These are phyloP conservation scores for Baccha elongata DNA, from an alignment of 2,888 invertebrate species.

Conservation along the genomic window DNA sequence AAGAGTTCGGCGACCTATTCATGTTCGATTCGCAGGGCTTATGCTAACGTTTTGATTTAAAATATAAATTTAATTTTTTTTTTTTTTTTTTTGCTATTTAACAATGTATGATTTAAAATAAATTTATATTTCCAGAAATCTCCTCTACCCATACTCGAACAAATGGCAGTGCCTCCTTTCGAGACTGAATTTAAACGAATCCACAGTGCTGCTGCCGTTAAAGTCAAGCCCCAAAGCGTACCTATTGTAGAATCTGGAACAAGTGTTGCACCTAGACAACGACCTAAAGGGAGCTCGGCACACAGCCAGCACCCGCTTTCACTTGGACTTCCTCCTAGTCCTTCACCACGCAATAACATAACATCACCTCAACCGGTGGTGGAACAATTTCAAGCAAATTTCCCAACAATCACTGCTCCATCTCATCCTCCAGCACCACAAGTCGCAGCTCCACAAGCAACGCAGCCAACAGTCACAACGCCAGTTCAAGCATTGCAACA, in stretches of 20 bases:
- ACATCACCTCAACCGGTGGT: constrained; percentile 82
- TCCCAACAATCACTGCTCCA: constrained; percentile 78
- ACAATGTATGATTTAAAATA: too few relatives aligned
- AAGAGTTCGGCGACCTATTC: too few relatives aligned
- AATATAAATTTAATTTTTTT: too few relatives aligned
- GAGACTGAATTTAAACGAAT: constrained; percentile 87
- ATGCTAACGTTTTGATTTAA: too few relatives aligned
- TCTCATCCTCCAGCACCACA: constrained; percentile 74
- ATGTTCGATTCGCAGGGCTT: too few relatives aligned
- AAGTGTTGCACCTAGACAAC: constrained; percentile 91
- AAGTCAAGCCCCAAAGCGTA: constrained; percentile 81
- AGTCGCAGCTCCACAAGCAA: constrained; percentile 73
- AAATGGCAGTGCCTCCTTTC: constrained; percentile 86
- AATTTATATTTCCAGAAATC: constrained; percentile 86
- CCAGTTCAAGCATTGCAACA: constrained; percentile 65
- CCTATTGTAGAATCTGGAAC: constrained; percentile 86
- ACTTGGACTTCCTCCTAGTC: constrained; percentile 84
- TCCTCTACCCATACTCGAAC: constrained; percentile 86
- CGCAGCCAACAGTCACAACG: constrained; percentile 57
- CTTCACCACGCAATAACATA: constrained; percentile 82
- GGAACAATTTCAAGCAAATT: constrained; percentile 82
- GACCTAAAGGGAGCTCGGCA: constrained; percentile 87
- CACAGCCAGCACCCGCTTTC: constrained; percentile 83
- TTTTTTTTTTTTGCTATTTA: too few relatives aligned
- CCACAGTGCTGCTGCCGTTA: constrained; percentile 76